Base-by-base conservation (phyloP, 2,113 vertebrate species). In the Pygoscelis adeliae region DNA sequence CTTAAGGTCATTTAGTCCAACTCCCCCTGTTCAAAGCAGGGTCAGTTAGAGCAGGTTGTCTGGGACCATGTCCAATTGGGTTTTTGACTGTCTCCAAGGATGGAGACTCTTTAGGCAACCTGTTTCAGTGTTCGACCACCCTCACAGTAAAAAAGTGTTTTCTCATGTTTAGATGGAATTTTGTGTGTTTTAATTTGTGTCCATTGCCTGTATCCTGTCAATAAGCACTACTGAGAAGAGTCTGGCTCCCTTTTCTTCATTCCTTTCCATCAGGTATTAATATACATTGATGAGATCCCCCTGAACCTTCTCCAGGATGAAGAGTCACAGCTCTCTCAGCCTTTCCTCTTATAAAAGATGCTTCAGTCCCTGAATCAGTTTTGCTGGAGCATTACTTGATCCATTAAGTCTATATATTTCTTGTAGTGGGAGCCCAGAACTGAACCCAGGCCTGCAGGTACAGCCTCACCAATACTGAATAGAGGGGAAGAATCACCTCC, bases 21-120 rank as follows among this genome's bases (percentile, higher is more conserved):
- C 10, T 82, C 2, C 25, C 4, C 12, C 27, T 94, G 19, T 65
- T 88, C 11, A 85, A 66, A 82, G 9, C 5, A 79, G 9, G 30
- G 2, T 65, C 17, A 89, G 5, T 3, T 74, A 74, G 2, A 70
- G 17, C 3, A 74, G 8, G 3, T 42, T 66, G 4, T n/a, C 9
- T 53, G 36, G 6, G 7, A 67, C 8, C 10, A 49, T 0, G 0
- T 52, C 4, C 30, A 22, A 4, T 5, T 16, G 9, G 15, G 4
- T 5, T 67, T 77, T 77, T 63, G 18, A 42, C 10, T 58, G 3
- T 53, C 8, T 30, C 13, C 4, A 76, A 52, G 4, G 11, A 19
- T 55, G 32, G 25, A 73, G 23, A 40, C 13, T 49, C 9, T 22
- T 74, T n/a, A 66, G 21, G 52, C 46, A 81, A 67, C 6, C 16